Conservation (phyloP, 2,113 vertebrate genomes). For the Megaceryle torquata region DNA sequence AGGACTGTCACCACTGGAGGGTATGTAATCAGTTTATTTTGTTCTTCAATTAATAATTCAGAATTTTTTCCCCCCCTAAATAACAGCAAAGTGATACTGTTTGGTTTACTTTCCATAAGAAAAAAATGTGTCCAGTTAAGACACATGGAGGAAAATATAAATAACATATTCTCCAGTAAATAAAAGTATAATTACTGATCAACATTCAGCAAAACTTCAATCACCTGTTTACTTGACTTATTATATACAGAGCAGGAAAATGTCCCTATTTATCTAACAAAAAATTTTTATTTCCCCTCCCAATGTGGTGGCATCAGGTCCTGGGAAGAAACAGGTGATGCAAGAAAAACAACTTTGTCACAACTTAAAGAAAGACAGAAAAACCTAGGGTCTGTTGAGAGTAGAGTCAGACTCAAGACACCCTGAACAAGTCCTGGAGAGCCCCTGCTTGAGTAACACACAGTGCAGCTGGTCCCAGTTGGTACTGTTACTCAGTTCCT, state of each 20-base stretch:
- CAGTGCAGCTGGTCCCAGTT: not conserved
- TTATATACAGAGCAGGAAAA: not conserved
- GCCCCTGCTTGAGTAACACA: not conserved
- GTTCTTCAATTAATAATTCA: not conserved
- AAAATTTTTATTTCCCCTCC: not conserved
- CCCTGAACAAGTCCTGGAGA: not conserved
- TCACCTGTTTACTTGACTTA: not conserved
- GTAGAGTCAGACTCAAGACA: not conserved
- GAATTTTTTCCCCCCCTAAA: not conserved
- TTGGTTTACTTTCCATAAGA: not conserved
- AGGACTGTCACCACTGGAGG: not conserved
- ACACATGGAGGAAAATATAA: not conserved
- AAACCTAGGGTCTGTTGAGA: not conserved
- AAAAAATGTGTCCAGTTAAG: not conserved
- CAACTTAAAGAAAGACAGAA: not conserved
- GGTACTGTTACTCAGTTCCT: not conserved
- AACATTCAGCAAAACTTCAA: not conserved
- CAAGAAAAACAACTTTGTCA: not conserved
- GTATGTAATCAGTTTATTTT: not conserved
- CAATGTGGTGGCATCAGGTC: not conserved
- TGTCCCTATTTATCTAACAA: not conserved
- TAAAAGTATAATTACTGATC: not conserved
- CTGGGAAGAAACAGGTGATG: rapidly evolving
- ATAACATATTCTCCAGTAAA: not conserved
- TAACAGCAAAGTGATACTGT: not conserved